Base-by-base conservation (phyloP, 2,113 vertebrate species). In the Chelonoidis abingdonii region DNA sequence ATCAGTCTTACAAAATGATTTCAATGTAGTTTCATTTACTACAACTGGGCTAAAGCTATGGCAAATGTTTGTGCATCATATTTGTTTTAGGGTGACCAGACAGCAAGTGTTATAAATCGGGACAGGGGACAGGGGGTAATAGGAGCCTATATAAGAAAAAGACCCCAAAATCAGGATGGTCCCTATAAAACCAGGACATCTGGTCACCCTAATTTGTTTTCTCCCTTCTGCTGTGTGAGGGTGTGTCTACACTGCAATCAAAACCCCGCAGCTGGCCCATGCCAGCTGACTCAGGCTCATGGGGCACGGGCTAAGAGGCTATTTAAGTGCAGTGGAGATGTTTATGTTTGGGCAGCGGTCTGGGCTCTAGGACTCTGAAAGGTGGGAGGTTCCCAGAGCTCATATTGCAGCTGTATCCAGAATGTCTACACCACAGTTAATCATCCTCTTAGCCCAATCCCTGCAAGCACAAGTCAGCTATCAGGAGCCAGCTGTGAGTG, bases 1-100 rank as follows among this genome's bases (percentile, higher is more conserved):
- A 22, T 41, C 38, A 10, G 17, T 75, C 89, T 93, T 78, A 93
- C 78, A 83, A 93, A 82, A 89, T 7, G 2, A 84, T 24, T 38
- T 41, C 38, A 75, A 41, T 75, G 72, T 21, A 22, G n/a, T 24
- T 75, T 82, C 1, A 54, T 76, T 65, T 31, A 83, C 5, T 1
- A 12, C 24, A 56, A 24, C 0, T 75, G 38, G 12, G 38, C 38
- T 17, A 41, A 38, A 75, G 22, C 38, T 21, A 41, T 38, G 10
- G 69, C 69, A 75, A 75, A 65, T 47, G 47, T 8, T 76, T 56
- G 21, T 10, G 21, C 47, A 11, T 1, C 0, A 0, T 6, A 49
- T 80, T 86, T 83, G 88, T 94, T 78, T 12, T 56, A 47, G 47
- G 47, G 47, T 47, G 47, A 47, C 47, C 47, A 47, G 47, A 47